Base-by-base conservation (phyloP, 1,140 invertebrate species). In the Ditylenchus dipsaci region DNA sequence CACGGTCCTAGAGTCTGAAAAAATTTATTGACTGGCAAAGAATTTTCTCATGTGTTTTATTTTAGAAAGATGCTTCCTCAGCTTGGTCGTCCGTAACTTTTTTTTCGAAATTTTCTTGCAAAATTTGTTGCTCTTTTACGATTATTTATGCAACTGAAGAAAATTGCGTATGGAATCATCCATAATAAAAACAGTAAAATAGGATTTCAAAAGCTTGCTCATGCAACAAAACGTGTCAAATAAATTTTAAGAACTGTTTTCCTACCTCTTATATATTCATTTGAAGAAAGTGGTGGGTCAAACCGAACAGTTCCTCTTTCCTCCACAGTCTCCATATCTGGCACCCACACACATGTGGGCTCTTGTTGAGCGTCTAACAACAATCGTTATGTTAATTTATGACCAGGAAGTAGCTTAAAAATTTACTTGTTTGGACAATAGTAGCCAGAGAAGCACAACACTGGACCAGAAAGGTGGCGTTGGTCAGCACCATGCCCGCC, bases 391-490 rank as follows among this genome's bases (percentile, higher is more conserved):
- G 21, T 66, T 7, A 15, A 7, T 30, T 67, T 61, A 0, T 27
- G 30, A 49, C 11, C 13, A 29, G 17, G 9, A 33, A 7, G 21
- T n/a, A 43, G 53, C 11, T n/a, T 17, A 29, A 29, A 19, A 17
- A 71, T n/a, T 60, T 38, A 72, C 69, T 62, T 30, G 75, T 73
- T 57, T 63, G 57, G 45, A 67, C 57, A 58, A 62, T 73, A 21
- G 72, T 74, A 17, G 59, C 73, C 19, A 74, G 59, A 60, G 72
- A 72, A 27, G 71, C 73, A 63, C 72, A 74, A 60, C 72, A 74
- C 26, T 74, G 72, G 9, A 74, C n/a, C 15, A 70, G 9, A 23
- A 75, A 76, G 21, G 33, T 68, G 27, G 64, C 33, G 7, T 67
- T 38, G 30, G 74, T 73, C 7, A 74, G 49, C 21, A 74, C 62